These are phyloP conservation scores for Marcusenius ussheri DNA, from an alignment of 2,113 vertebrate genomes.

Conservation along the genomic window DNA sequence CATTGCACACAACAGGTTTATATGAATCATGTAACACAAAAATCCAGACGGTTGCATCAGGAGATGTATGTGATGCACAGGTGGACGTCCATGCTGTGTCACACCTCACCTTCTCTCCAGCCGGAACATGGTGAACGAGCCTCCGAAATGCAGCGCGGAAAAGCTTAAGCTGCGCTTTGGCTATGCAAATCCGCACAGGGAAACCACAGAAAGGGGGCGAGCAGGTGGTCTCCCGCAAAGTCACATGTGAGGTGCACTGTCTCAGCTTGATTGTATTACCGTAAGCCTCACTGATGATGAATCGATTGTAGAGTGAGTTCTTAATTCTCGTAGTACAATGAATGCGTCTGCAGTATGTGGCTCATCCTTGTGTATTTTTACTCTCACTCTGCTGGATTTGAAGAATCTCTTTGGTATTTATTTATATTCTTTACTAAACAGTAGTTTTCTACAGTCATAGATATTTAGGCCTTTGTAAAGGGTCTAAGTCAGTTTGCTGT, in stretches of 20 bases:
- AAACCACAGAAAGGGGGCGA: background rate
- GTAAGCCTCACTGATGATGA: background rate
- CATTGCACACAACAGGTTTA: background rate
- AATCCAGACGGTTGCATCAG: background rate
- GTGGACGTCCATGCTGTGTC: background rate
- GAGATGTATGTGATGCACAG: background rate
- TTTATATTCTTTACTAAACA: background rate
- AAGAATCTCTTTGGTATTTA: background rate
- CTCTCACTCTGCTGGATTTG: background rate
- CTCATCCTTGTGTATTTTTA: background rate
- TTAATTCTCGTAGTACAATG: background rate
- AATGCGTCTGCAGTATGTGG: background rate
- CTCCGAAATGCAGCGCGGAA: background rate
- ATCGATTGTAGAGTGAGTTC: background rate
- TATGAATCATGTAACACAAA: background rate
- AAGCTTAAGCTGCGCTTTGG: background rate
- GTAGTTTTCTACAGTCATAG: background rate
- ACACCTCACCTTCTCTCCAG: background rate
- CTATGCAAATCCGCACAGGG: background rate
- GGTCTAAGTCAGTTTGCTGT: background rate
- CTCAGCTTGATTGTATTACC: background rate
- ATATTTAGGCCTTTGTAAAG: background rate
- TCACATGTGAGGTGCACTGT: background rate
- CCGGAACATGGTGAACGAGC: background rate
- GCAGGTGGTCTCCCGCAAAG: background rate